Evolutionary conservation across 1,140 invertebrate genomes (phyloP).

Genomic region (Lamellibrachia luymesi): DNA sequence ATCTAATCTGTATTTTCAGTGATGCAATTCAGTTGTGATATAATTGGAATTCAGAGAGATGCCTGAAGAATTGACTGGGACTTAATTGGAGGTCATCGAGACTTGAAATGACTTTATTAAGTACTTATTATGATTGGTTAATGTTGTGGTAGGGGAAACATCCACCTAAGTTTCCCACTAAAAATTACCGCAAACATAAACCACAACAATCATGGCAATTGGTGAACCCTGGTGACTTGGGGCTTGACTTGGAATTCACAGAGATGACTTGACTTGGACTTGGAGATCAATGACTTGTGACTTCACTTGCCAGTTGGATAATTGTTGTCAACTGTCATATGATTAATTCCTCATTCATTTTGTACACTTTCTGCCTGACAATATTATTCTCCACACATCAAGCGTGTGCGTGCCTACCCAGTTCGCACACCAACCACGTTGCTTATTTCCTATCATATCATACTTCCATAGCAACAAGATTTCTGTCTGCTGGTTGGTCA

Average conservation of each 20-base stretch:
- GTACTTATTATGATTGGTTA: too few relatives aligned
- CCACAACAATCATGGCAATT: too few relatives aligned
- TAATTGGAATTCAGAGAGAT: too few relatives aligned
- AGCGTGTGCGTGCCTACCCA: background rate
- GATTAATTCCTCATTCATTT: background rate
- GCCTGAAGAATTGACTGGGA: too few relatives aligned
- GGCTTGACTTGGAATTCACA: too few relatives aligned
- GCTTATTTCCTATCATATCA: background rate
- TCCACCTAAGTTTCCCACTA: too few relatives aligned
- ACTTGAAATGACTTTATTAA: too few relatives aligned
- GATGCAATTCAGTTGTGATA: background rate
- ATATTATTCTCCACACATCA: background rate
- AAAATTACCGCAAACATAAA: too few relatives aligned
- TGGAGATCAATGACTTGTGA: background rate
- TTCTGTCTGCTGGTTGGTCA: background rate
- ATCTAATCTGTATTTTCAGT: background rate
- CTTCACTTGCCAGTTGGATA: background rate
- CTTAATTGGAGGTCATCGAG: too few relatives aligned
- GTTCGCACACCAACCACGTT: background rate
- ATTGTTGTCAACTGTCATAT: background rate
- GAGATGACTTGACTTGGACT: too few relatives aligned
- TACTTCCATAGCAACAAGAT: background rate
- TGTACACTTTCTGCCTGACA: conserved; percentile 14
- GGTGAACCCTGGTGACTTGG: too few relatives aligned
- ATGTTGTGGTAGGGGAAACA: too few relatives aligned